phyloP scores from a whole-genome alignment of 2,113 vertebrate genomes.

The Megaptera novaeangliae region DNA sequence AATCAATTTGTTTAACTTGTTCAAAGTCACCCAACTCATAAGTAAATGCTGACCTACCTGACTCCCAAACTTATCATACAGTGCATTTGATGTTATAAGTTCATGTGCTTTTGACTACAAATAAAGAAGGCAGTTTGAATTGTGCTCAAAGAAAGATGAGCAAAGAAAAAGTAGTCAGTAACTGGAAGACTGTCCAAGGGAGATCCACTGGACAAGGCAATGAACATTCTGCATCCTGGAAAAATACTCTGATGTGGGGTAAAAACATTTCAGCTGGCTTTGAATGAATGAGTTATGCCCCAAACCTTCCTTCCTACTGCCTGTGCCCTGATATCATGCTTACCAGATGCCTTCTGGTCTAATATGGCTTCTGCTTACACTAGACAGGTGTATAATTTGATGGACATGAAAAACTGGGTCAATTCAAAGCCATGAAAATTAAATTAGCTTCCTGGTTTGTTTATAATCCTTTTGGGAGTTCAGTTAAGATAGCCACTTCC shows the following conservation, averaged over 20 bases:
- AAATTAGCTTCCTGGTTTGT: background rate
- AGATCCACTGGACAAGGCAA: background rate
- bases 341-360: background rate
- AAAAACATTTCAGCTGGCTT: background rate
- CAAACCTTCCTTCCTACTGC: background rate
- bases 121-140: background rate
- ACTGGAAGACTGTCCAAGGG: background rate
- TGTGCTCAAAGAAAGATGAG: background rate
- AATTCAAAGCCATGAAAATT: background rate
- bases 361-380: background rate
- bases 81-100: background rate
- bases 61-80: background rate
- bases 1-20: background rate
- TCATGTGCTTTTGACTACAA: background rate
- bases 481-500: background rate
- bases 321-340: background rate
- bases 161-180: background rate
- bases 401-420: conserved; percentile 20
- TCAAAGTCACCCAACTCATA: background rate
- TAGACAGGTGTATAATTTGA: background rate
- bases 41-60: background rate
- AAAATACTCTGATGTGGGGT: background rate
- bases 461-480: background rate
- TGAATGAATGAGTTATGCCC: background rate
- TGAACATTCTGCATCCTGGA: background rate